Evolutionary conservation across 1,140 invertebrate genomes (phyloP).

Genomic region (Alviniconcha marisindica): DNA sequence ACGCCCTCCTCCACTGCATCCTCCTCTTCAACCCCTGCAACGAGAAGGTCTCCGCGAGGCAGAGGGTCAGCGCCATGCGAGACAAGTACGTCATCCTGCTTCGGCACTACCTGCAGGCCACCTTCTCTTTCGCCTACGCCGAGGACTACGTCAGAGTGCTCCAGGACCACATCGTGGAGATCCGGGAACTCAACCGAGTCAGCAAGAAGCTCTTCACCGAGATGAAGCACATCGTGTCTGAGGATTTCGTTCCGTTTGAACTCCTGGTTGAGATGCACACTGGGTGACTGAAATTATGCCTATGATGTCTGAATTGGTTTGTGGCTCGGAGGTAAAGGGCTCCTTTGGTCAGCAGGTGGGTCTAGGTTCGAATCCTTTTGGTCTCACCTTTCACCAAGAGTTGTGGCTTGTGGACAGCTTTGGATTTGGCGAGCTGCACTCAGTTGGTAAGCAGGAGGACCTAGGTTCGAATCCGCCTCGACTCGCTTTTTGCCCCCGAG

Average conservation of each 20-base stretch:
- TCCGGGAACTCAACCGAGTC: background rate
- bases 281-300: background rate
- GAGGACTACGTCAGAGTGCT: conserved; percentile 53
- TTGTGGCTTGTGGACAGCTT: no score
- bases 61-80: conserved; percentile 82
- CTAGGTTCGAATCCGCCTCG: no score
- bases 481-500: no score
- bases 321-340: no score
- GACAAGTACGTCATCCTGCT: conserved; percentile 94
- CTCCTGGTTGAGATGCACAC: background rate
- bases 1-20: conserved; percentile 92
- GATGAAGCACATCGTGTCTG: background rate
- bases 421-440: no score
- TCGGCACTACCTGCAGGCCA: conserved; percentile 89
- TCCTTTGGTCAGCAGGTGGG: no score
- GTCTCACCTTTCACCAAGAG: no score
- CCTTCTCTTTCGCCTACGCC: conserved; percentile 78
- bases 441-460: no score
- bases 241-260: background rate
- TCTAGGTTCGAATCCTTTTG: no score
- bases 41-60: conserved; percentile 86
- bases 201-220: background rate
- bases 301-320: background rate
- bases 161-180: background rate
- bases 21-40: conserved; percentile 90